Evolutionary conservation across 64 coral and sea anemone species (phyloP).

Genomic region (Anthopleura sola): DNA sequence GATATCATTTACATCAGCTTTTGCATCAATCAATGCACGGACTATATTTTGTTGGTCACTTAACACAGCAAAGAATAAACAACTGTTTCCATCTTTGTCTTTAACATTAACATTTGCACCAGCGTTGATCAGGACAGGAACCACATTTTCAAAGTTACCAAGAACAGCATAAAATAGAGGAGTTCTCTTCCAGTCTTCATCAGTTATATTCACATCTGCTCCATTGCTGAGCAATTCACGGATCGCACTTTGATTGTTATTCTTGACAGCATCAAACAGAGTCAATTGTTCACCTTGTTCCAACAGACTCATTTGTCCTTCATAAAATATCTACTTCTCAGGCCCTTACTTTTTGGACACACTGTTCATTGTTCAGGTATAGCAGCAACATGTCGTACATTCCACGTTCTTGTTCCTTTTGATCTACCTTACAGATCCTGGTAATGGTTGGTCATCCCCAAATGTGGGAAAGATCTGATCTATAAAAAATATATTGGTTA

Average conservation of each 20-base stretch:
- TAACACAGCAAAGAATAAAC: conserved; percentile 1
- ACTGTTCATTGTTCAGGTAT: too few species aligned
- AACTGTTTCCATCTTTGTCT: background rate
- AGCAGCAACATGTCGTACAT: too few species aligned
- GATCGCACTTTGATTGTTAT: background rate
- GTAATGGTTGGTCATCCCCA: too few species aligned
- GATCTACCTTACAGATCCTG: too few species aligned
- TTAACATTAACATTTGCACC: background rate
- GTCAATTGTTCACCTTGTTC: background rate
- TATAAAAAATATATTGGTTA: too few species aligned
- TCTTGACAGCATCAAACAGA: background rate
- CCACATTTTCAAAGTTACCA: background rate
- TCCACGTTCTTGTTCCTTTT: too few species aligned
- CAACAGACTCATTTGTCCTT: background rate
- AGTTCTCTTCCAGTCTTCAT: background rate
- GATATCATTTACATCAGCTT: background rate
- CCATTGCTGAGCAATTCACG: background rate
- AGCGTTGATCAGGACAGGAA: background rate
- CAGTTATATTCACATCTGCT: background rate
- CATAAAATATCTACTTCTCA: background rate
- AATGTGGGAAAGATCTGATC: too few species aligned
- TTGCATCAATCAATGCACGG: background rate
- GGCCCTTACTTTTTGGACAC: too few species aligned
- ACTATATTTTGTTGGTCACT: background rate
- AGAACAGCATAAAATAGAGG: background rate